phyloP scores from a whole-genome alignment of 2,113 vertebrate genomes.

The Pycnonotus jocosus region DNA sequence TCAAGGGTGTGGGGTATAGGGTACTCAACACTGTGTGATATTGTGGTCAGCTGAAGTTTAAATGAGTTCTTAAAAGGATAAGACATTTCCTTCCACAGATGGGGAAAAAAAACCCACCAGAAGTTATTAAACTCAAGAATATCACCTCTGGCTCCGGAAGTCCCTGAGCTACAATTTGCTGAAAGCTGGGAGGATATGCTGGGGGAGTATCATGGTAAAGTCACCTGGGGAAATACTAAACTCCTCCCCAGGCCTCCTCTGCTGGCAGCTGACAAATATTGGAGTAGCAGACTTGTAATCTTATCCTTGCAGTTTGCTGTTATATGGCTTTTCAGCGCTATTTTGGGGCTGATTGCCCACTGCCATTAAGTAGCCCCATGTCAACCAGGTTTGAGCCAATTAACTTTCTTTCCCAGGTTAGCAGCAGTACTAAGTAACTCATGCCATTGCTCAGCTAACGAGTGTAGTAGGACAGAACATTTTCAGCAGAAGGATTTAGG shows the following conservation, averaged over 20 bases:
- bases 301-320: background rate
- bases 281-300: background rate
- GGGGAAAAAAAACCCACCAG: background rate
- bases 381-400: background rate
- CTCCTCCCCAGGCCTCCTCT: background rate
- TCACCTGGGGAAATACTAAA: background rate
- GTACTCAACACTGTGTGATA: background rate
- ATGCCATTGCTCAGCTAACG: background rate
- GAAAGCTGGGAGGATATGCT: constrained; percentile 11
- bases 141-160: constrained; percentile 19
- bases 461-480: rapidly evolving
- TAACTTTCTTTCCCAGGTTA: background rate
- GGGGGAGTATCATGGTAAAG: background rate
- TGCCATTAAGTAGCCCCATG: background rate
- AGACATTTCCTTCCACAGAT: constrained; percentile 7
- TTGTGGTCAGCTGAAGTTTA: background rate
- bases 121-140: constrained; percentile 22
- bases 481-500: background rate
- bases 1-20: background rate
- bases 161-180: constrained; percentile 31
- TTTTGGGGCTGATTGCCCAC: background rate
- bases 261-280: background rate
- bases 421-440: background rate
- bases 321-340: background rate
- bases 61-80: background rate